These are phyloP conservation scores for Diplodus puntazzo DNA, from an alignment of 2,797 vertebrate genomes.

Conservation along the genomic window DNA sequence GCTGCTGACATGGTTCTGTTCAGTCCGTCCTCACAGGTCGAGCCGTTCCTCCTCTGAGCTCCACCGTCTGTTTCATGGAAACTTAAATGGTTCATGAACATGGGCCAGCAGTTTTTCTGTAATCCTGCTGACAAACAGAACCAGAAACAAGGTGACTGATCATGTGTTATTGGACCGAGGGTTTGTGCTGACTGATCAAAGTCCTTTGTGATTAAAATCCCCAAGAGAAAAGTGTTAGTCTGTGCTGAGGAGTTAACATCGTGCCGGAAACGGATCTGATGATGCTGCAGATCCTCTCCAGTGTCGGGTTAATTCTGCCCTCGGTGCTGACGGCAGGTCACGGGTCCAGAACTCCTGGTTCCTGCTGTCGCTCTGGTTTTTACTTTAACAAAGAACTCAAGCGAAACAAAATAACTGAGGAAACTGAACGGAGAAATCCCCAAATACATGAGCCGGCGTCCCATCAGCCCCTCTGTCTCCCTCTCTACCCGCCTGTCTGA, in stretches of 20 bases:
- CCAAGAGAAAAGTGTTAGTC: neutral
- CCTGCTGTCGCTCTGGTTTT: slow-evolving; percentile 12
- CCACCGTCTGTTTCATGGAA: too few relatives aligned
- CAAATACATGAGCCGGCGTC: slow-evolving; percentile 42
- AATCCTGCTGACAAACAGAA: too few relatives aligned
- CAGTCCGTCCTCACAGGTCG: too few relatives aligned
- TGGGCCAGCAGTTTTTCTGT: too few relatives aligned
- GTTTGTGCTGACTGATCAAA: too few relatives aligned
- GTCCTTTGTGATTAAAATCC: too few relatives aligned
- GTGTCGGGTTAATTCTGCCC: neutral
- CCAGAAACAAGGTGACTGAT: too few relatives aligned
- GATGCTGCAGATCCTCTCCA: slow-evolving; percentile 18
- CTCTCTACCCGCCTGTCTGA: slow-evolving; percentile 20
- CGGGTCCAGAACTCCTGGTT: slow-evolving; percentile 18
- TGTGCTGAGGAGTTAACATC: neutral
- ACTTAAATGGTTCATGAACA: too few relatives aligned
- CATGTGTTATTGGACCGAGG: too few relatives aligned
- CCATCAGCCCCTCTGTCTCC: slow-evolving; percentile 14
- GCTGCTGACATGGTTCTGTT: too few relatives aligned
- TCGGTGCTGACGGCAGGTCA: slow-evolving; percentile 26
- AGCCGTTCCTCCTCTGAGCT: too few relatives aligned
- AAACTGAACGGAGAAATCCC: slow-evolving; percentile 26
- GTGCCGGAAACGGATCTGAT: neutral
- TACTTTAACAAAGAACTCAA: slow-evolving; percentile 19
- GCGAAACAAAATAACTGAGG: slow-evolving; percentile 5